phyloP scores from a whole-genome alignment of 2,888 invertebrate genomes.

The Mythimna lalbum region DNA sequence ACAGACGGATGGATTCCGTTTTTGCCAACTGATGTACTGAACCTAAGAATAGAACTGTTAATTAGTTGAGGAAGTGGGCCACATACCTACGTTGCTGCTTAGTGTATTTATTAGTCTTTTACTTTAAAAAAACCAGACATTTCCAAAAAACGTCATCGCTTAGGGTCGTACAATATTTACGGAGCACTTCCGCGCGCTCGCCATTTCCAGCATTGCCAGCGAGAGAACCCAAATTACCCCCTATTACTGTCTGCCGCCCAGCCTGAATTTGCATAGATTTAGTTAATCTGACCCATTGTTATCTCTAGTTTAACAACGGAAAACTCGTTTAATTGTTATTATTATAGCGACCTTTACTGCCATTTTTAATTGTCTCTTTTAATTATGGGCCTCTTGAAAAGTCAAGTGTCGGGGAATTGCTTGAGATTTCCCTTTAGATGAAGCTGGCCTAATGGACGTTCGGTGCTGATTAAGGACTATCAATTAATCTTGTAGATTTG shows the following conservation, averaged over 20 bases:
- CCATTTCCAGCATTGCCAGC: conserved; percentile 68
- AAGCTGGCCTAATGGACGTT: conserved; percentile 43
- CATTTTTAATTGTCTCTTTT: conserved; percentile 76
- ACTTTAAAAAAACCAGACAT: too few species aligned
- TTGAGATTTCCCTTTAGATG: conserved; percentile 59
- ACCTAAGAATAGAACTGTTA: too few species aligned
- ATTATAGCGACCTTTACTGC: conserved; percentile 70
- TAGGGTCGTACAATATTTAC: conserved; percentile 7
- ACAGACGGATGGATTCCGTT: too few species aligned
- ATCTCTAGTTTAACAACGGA: conserved; percentile 68
- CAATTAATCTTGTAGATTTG: conserved; percentile 47
- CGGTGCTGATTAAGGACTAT: conserved; percentile 42
- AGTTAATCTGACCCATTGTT: conserved; percentile 77
- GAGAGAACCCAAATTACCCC: conserved; percentile 73
- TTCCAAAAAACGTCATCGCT: neutral
- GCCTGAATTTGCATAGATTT: conserved; percentile 80
- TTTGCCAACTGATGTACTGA: too few species aligned
- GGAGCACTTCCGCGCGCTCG: conserved; percentile 32
- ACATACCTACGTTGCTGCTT: too few species aligned
- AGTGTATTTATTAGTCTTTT: neutral
- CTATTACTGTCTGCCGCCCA: conserved; percentile 66
- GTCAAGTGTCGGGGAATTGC: conserved; percentile 65
- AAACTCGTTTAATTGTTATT: conserved; percentile 75
- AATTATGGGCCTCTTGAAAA: conserved; percentile 68
- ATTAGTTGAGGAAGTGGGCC: too few species aligned